These are phyloP conservation scores for Stigmatopora nigra DNA, from an alignment of 2,113 vertebrate species.

Conservation along the genomic window DNA sequence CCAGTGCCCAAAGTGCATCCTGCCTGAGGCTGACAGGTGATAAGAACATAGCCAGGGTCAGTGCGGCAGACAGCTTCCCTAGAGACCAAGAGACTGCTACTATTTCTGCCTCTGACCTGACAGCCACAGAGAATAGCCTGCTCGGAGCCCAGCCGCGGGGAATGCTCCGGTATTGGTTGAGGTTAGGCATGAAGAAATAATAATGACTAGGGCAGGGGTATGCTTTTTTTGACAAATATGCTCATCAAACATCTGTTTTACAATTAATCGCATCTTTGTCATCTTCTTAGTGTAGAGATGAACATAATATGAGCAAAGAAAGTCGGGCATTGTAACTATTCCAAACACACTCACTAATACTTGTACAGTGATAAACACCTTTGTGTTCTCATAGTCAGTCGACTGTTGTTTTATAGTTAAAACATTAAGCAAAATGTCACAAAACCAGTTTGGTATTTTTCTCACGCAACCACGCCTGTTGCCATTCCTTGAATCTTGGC, in stretches of 20 bases:
- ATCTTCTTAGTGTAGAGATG: no score
- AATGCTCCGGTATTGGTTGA: conserved; percentile 45
- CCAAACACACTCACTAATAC: no score
- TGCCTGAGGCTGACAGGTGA: conserved; percentile 41
- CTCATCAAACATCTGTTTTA: no score
- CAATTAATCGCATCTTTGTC: no score
- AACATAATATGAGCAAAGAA: no score
- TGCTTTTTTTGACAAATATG: no score
- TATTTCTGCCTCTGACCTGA: conserved; percentile 59
- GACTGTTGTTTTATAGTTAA: neutral
- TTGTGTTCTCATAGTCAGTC: neutral
- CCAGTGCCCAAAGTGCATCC: conserved; percentile 20
- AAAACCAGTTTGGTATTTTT: conserved; percentile 3
- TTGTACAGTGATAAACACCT: no score
- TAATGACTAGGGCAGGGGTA: conserved; percentile 15
- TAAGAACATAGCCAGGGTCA: conserved; percentile 40
- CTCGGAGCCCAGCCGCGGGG: conserved; percentile 50
- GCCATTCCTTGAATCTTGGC: neutral
- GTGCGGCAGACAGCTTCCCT: conserved; percentile 44
- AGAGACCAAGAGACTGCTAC: conserved; percentile 38
- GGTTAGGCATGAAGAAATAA: conserved; percentile 27
- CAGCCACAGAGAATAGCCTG: conserved; percentile 26
- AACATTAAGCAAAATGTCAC: neutral
- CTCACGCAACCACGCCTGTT: neutral
- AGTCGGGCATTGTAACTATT: no score